Base-by-base conservation (phyloP, 2,797 vertebrate genomes). In the Sparidentex hasta region DNA sequence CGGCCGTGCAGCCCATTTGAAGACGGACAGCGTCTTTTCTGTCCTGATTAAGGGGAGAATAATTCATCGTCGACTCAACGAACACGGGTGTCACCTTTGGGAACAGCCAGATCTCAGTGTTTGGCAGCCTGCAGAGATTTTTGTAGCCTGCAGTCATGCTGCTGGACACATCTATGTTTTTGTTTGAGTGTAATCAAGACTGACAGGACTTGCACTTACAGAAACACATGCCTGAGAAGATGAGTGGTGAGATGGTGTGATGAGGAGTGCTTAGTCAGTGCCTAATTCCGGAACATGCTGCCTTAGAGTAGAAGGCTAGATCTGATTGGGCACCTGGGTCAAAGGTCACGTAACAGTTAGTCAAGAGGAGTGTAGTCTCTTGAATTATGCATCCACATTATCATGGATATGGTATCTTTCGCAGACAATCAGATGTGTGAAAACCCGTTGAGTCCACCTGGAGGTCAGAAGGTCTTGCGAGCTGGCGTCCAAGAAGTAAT, bases 381-480 rank as follows among this genome's bases (percentile, higher is more conserved):
- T 87, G 52, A 88, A 90, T 89, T 75, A 90, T 86, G 78, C 75
- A 81, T 33, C n/a, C 11, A 18, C 44, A 79, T 80, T 83, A 67
- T 18, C 21, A 76, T 79, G 79, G 51, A 86, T 75, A 65, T 27
- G 25, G n/a, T 46, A 47, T 46, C 11, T 33, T 71, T 83, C 4
- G 79, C 29, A n/a, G 56, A 66, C 59, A 66, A 52, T 72, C 51
- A 50, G 27, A 77, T 51, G 72, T 65, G 47, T 21, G 43, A 52
- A 52, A 66, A 71, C 50, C 86, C 82, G 0, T 2, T 11, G 73
- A 65, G 54, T 71, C 73, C 50, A 12, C 64, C 57, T 61, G 64
- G 71, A 82, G 88, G 85, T 87, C 71, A 80, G 51, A 20, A 75
- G 87, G 83, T 83, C 74, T 52, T 77, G 56, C 21, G 25, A 71